Evolutionary conservation across 1,140 invertebrate species (phyloP), one percentile per base, ranked within the genome.

Genomic region (Ylistrum balloti): DNA sequence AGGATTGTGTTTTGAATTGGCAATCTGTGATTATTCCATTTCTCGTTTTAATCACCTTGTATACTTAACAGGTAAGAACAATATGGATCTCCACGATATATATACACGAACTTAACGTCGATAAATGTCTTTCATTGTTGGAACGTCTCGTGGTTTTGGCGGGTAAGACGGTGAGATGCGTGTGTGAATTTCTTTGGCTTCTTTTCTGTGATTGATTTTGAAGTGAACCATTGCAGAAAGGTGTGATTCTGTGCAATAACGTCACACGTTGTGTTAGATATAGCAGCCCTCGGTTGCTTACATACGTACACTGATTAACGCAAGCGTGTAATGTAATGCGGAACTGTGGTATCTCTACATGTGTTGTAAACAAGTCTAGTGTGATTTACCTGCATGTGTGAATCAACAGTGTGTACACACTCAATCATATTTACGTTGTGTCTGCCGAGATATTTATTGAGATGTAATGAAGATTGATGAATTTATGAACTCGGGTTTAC

Each of bases 1-100:
- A 74, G 87, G 33, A 38, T 86, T 15, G 33, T 86, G 48, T 33
- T 87, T 35, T 90, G 90, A 87, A 90, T 90, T 90, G 85, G 86
- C 85, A 88, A 90, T 86, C 56, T 33, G 88, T 88, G 86, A 88
- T 90, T 88, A 86, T 88, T 45, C 34, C 87, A 35, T 86, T 28
- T 88, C 34, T 88, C 74, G n/a, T 28, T 90, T 87, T 56, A 74
- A 74, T 74, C 87, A 86, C 86, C 38, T 89, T 86, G 33, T 45
- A 28, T 22, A 89, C 28, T 22, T 33, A 33, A 86, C 88, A 89
- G 88, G 88, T 89, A 89, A 89, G 88, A 34, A 38, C 86, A 85
- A 86, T 74, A 85, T 85, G 88, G 88, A 85, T 89, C 86, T 35
- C n/a, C 33, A 87, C 10, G n/a, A 35, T 87, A 35, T 38, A 33